These are phyloP conservation scores for Remorina albescens DNA, from an alignment of 2,797 vertebrate species.

Conservation along the genomic window DNA sequence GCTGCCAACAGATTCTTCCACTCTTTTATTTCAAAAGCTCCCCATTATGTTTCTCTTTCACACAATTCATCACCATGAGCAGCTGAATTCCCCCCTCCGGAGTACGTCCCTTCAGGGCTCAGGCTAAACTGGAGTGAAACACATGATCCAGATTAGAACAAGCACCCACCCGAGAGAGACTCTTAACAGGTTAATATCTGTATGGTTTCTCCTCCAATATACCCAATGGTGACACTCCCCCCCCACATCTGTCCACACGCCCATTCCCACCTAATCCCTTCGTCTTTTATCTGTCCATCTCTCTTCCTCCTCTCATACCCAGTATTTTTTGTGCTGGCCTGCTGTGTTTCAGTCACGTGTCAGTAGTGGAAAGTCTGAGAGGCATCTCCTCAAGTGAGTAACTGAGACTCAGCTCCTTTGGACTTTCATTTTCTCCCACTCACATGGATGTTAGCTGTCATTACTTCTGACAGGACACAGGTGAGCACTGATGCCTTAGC, in stretches of 20 bases:
- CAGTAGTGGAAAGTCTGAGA: constrained; percentile 67
- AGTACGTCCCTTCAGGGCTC: constrained; percentile 10
- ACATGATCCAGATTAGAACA: constrained; percentile 45
- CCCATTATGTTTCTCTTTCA: constrained; percentile 62
- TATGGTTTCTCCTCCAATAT: constrained; percentile 3
- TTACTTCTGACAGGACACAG: constrained; percentile 71
- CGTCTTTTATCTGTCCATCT: constrained; percentile 57
- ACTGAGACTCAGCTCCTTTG: constrained; percentile 43
- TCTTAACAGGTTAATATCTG: constrained; percentile 33
- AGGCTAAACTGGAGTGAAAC: constrained; percentile 21
- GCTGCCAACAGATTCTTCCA: constrained; percentile 46
- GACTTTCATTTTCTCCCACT: constrained; percentile 54
- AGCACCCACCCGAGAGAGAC: constrained; percentile 27
- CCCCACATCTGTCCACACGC: constrained; percentile 56
- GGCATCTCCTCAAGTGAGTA: constrained; percentile 35
- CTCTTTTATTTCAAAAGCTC: constrained; percentile 57
- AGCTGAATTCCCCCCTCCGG: constrained; percentile 30
- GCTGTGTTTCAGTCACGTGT: constrained; percentile 45
- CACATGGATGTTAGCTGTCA: constrained; percentile 69
- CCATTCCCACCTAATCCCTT: constrained; percentile 52
- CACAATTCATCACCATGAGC: constrained; percentile 66
- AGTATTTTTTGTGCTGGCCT: constrained; percentile 26
- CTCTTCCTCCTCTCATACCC: constrained; percentile 33
- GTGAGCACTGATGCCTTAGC: constrained; percentile 64
- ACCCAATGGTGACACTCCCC: constrained; percentile 44